These are phyloP conservation scores for Astyanax mexicanus DNA, from an alignment of 2,797 vertebrate species.

Conservation along the genomic window DNA sequence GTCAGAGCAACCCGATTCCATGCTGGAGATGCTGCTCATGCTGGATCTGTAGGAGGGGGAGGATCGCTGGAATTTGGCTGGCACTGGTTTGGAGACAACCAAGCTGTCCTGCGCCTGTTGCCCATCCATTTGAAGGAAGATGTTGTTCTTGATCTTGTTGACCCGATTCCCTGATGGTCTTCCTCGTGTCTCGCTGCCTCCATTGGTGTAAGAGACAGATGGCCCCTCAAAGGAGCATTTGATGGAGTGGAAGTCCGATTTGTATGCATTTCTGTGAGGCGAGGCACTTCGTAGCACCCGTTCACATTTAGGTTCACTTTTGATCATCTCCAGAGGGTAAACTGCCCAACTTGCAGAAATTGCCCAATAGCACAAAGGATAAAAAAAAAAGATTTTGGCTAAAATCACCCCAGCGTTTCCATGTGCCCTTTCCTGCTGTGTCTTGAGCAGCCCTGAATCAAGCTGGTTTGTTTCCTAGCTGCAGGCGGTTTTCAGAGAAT, in stretches of 20 bases:
- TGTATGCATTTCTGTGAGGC: conserved; percentile 91
- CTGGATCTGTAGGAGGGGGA: conserved; percentile 75
- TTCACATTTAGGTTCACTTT: conserved; percentile 86
- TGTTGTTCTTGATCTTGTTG: conserved; percentile 88
- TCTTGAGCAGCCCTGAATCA: not conserved
- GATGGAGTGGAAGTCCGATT: conserved; percentile 90
- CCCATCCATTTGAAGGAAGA: conserved; percentile 92
- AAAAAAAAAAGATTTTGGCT: not conserved
- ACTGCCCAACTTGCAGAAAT: not conserved
- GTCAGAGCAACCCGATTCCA: conserved; percentile 68
- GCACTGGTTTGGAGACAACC: conserved; percentile 39
- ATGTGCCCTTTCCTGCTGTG: not conserved
- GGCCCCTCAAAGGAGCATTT: conserved; percentile 88
- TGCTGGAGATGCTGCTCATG: conserved; percentile 66
- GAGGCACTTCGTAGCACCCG: conserved; percentile 86
- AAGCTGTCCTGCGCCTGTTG: conserved; percentile 71
- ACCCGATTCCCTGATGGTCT: conserved; percentile 80
- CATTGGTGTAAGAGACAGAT: conserved; percentile 69
- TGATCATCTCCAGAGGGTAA: conserved; percentile 82
- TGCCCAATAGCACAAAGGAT: not conserved
- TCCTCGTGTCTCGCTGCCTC: conserved; percentile 71
- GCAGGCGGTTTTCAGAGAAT: conserved; percentile 8
- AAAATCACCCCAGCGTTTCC: not conserved
- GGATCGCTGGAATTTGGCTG: conserved; percentile 56
- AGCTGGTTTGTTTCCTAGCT: not conserved